Base-by-base conservation (phyloP, 2,797 vertebrate species). In the Chromobotia macracanthus region DNA sequence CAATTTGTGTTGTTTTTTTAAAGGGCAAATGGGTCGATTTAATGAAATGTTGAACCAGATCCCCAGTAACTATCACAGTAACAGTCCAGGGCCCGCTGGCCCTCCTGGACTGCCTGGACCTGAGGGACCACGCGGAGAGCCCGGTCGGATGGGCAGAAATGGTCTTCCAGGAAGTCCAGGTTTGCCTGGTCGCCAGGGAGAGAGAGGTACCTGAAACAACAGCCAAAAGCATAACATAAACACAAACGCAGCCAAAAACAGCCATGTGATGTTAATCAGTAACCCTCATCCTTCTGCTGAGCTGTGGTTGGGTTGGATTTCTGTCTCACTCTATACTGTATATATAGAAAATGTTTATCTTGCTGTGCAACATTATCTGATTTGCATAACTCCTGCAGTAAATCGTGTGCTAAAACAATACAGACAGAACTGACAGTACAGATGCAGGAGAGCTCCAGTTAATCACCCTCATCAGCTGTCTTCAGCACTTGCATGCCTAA, bases 1-100 rank as follows among this genome's bases (percentile, higher is more conserved):
- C n/a, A 3, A 41, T 75, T 28, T 6, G 8, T 23, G 8, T 58
- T 64, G 9, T 64, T 64, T 31, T 35, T 58, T 58, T 68, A 15
- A 13, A 41, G 97, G 94, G 67, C 97, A 99, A 91, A 98, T 98
- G 96, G 93, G 85, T 74, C 93, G 96, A n/a, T 94, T 98, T 87
- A 97, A 93, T 86, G 93, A 96, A 69, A 89, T 98, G 88, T 84
- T 99, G 86, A 99, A 98, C 91, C 97, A 98, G 91, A 98, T 99
- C 85, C 97, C 97, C 0, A 98, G 93, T 0, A 94, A 94, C 77
- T 93, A 96, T 82, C 94, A 95, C 81, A 97, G 93, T 77, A 96
- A 94, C 81, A 95, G 90, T 80, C 96, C 97, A 0, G 97, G 97
- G 5, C 96, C 97, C 0, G 81, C 95, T 0, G 97, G 97, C 0